Evolutionary conservation across 2,113 vertebrate species (phyloP), one percentile per base, ranked within the genome.

Genomic region (Xiphophorus maculatus): DNA sequence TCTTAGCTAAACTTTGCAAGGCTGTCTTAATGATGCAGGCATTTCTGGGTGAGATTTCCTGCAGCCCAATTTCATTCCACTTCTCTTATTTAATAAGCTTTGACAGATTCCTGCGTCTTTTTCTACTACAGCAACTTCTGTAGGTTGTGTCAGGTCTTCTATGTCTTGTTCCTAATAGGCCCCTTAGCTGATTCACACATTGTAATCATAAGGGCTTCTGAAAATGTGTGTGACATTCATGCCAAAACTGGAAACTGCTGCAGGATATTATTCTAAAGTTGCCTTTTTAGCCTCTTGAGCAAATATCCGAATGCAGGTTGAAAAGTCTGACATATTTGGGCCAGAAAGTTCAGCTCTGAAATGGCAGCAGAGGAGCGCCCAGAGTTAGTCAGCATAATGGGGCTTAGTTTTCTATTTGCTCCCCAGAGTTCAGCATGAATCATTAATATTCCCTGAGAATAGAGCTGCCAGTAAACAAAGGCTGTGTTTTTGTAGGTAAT

Each of bases 361-460:
- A 79, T 84, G 76, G 77, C 80, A 87, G 58, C 9, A 28, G 15
- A 63, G 60, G 29, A 83, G 62, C 0, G 73, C 79, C 79, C 75
- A 33, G 69, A 83, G 85, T 81, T 74, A 85, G 78, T 71, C 79
- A 65, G 76, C 73, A 54, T 77, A 87, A 84, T 77, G 64, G 44
- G 62, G 73, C 79, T 83, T 35, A 58, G 83, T 78, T 82, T 77
- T 72, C 37, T 80, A 69, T 81, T 84, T 78, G 48, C 65, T 84
- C 77, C 61, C 48, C 63, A 63, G 70, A 83, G 82, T 44, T 69
- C 30, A 76, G 32, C 48, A 77, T 91, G 80, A 90, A 90, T 92
- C 84, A 91, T 91, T 91, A 84, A 93, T 80, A 80, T n/a, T n/a
- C 37, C 66, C 89, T 74, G 33, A 79, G 73, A 89, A 91, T 81